phyloP scores from a whole-genome alignment of 2,113 vertebrate genomes.

The Macaca mulatta region DNA sequence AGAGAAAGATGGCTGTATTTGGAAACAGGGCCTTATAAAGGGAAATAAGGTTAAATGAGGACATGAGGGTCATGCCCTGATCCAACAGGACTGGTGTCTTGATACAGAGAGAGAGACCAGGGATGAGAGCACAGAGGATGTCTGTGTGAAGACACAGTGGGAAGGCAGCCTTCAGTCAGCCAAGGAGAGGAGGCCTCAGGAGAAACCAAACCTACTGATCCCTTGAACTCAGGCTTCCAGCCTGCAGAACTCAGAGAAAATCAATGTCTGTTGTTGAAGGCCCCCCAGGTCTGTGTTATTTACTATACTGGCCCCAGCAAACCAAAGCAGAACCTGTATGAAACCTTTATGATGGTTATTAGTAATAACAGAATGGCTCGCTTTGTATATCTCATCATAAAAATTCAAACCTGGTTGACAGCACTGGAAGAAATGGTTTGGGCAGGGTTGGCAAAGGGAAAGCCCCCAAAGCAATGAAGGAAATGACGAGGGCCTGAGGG shows the following conservation, averaged over 20 bases:
- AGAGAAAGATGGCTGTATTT: background rate
- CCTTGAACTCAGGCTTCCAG: background rate
- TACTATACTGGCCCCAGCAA: background rate
- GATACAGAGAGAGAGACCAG: background rate
- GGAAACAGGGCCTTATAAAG: background rate
- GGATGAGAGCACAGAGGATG: background rate
- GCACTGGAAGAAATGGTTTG: background rate
- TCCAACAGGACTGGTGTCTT: background rate
- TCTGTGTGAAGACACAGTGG: background rate
- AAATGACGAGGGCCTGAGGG: background rate
- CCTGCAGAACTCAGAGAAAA: background rate
- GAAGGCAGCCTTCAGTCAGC: background rate
- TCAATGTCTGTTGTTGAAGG: background rate
- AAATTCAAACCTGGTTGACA: background rate
- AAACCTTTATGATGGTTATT: background rate
- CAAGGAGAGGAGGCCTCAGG: no score
- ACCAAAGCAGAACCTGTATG: background rate
- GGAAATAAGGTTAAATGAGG: background rate
- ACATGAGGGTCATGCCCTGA: background rate
- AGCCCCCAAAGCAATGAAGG: background rate
- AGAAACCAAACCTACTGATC: background rate
- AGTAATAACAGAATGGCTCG: background rate
- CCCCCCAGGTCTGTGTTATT: background rate
- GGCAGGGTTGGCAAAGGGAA: background rate
- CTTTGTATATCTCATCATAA: background rate